Conservation (phyloP, 30 jellyfish, hydroid and myxozoan genomes). For the Sanderia malayensis region DNA sequence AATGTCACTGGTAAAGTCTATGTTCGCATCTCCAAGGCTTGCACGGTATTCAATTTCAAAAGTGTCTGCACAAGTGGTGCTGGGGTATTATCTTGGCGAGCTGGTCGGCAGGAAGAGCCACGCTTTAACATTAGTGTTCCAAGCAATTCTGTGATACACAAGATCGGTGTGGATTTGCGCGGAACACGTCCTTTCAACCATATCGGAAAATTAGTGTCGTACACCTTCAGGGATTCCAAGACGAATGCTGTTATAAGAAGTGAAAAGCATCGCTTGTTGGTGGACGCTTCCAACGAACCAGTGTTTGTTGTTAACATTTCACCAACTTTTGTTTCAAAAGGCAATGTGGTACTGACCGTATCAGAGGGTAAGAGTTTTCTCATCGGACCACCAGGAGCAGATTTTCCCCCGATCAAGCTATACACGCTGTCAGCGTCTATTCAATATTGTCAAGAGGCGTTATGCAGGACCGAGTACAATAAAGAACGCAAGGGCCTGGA, state of each 20-base stretch:
- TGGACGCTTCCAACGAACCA: neutral
- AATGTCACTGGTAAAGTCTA: constrained; percentile 24
- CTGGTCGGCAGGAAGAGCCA: neutral
- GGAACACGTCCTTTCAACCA: neutral
- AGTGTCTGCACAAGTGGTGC: neutral
- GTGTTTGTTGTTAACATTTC: neutral
- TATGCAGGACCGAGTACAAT: constrained; percentile 12
- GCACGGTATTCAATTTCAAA: neutral
- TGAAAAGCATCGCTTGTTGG: neutral
- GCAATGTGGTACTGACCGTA: neutral
- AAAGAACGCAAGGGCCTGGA: neutral
- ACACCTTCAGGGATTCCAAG: neutral
- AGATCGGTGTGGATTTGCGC: neutral
- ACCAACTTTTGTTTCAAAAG: neutral
- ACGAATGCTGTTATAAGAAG: neutral
- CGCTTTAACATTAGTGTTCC: neutral
- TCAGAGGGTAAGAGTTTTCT: neutral
- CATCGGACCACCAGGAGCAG: neutral
- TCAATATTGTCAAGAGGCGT: constrained; percentile 3
- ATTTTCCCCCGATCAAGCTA: neutral
- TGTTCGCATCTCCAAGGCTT: neutral
- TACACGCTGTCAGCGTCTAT: neutral
- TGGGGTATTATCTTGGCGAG: neutral
- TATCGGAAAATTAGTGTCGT: neutral
- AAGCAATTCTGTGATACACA: neutral